These are phyloP conservation scores for Uloborus plumipes DNA, from an alignment of 2,888 invertebrate species.

Conservation along the genomic window DNA sequence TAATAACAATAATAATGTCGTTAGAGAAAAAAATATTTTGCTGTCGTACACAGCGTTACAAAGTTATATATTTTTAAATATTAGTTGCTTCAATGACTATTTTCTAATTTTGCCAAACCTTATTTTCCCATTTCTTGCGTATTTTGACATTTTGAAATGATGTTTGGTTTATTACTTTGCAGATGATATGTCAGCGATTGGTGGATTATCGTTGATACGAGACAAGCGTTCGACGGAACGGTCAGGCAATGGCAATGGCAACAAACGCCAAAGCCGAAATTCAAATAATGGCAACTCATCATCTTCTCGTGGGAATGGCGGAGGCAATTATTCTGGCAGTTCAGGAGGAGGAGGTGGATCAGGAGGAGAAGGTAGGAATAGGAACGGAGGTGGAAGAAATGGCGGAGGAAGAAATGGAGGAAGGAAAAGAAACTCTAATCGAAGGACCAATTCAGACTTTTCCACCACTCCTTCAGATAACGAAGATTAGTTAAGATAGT, in stretches of 20 bases:
- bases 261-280: constrained; percentile 11
- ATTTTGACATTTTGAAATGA: background rate
- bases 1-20: too few species aligned
- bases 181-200: constrained; percentile 4
- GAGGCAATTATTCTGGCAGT: background rate
- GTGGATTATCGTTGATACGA: background rate
- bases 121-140: background rate
- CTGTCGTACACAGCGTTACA: too few species aligned
- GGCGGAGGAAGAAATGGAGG: constrained; percentile 9
- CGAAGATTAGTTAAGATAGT: constrained; percentile 19
- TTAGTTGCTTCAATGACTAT: too few species aligned
- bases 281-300: constrained; percentile 11
- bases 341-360: background rate
- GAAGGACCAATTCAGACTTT: constrained; percentile 25
- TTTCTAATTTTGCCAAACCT: background rate
- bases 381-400: constrained; percentile 13
- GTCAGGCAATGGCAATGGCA: constrained; percentile 5
- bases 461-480: constrained; percentile 31
- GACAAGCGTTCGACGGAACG: constrained; percentile 24
- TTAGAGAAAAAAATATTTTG: too few species aligned
- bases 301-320: background rate
- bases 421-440: constrained; percentile 3
- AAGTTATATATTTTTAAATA: too few species aligned
- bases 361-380: background rate
- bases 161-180: background rate